Conservation (phyloP, 2,797 vertebrate genomes). For the Pangasius krempfi region DNA sequence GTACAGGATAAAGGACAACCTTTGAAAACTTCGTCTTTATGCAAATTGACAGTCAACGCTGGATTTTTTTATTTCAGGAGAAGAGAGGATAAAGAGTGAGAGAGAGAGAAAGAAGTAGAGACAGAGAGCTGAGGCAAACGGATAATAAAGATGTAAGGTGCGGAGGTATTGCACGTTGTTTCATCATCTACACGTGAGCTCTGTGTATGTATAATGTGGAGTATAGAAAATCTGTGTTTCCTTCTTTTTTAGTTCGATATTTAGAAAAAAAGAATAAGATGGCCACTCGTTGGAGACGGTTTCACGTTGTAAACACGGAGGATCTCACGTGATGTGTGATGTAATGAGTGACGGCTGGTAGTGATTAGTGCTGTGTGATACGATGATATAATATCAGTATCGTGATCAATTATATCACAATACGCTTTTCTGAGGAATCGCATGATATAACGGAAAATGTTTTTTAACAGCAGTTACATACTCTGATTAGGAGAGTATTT, state of each 20-base stretch:
- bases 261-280: background rate
- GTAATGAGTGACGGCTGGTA: background rate
- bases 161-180: conserved; percentile 42
- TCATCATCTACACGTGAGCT: conserved; percentile 40
- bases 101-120: background rate
- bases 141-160: conserved; percentile 21
- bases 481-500: too few species aligned
- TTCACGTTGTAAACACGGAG: background rate
- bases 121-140: conserved; percentile 21
- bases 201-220: background rate
- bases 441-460: too few species aligned
- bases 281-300: background rate
- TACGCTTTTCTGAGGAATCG: too few species aligned
- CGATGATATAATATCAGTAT: too few species aligned
- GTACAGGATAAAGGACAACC: background rate
- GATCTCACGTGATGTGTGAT: background rate
- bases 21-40: background rate
- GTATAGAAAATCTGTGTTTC: background rate
- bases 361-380: too few species aligned
- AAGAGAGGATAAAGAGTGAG: background rate
- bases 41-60: background rate
- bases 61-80: background rate
- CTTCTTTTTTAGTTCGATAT: background rate
- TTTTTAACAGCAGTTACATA: too few species aligned
- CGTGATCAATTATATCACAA: too few species aligned